Conservation (phyloP, 2,888 invertebrate genomes). For the Rhorus exstirpatorius region DNA sequence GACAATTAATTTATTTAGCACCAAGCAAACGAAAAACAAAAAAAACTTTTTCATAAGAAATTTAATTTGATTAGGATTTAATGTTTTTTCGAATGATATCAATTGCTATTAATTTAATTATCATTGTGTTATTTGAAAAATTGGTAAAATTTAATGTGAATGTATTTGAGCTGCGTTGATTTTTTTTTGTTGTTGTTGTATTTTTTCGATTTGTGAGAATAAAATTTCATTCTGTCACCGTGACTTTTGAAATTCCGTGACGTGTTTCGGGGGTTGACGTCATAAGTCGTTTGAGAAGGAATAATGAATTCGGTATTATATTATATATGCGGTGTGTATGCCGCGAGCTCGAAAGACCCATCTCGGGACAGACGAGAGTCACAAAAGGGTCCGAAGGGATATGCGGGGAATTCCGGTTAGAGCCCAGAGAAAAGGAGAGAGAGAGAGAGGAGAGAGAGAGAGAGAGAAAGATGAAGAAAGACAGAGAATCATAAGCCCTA, state of each 20-base stretch:
- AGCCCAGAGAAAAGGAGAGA: conserved; percentile 24
- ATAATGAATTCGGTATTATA: conserved; percentile 21
- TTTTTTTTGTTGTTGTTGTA: too few species aligned
- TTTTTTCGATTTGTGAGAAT: too few species aligned
- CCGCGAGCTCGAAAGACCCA: conserved; percentile 18
- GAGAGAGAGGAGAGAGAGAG: conserved; percentile 11
- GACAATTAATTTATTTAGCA: too few species aligned
- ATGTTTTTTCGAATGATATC: too few species aligned
- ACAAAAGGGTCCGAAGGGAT: conserved; percentile 62
- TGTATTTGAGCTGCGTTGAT: too few species aligned
- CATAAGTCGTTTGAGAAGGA: conserved; percentile 53
- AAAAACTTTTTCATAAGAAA: too few species aligned
- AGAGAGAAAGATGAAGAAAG: not conserved
- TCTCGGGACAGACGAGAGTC: conserved; percentile 48
- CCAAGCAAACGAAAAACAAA: too few species aligned
- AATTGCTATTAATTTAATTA: too few species aligned
- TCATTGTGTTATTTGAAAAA: too few species aligned
- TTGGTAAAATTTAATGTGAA: too few species aligned
- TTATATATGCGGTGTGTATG: conserved; percentile 24
- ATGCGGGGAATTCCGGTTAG: conserved; percentile 66
- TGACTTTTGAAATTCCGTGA: conserved; percentile 53
- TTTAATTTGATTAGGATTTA: too few species aligned
- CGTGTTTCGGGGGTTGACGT: conserved; percentile 53
- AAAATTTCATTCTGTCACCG: too few species aligned
- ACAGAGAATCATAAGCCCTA: conserved; percentile 7